A percentile compares a stretch with the other conserved stretches of the same genome.
phyloP scores from a whole-genome alignment of 2,888 invertebrate genomes.

The Linhomoeus sp. region DNA sequence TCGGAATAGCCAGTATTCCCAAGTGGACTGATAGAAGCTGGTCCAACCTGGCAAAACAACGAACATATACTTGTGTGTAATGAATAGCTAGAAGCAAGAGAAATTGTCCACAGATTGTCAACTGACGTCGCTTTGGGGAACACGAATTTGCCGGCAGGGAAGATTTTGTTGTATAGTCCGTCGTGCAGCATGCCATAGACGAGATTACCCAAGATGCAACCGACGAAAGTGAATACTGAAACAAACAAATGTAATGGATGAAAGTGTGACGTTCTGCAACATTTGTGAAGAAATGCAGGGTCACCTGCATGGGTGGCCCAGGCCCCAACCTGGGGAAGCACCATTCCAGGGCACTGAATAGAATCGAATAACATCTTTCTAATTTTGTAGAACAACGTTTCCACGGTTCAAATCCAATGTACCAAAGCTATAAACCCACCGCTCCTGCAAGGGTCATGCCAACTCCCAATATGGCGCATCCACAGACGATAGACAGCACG shows the following conservation, averaged over 20 bases:
- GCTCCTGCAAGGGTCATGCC: constrained; percentile 2
- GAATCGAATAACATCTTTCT: background rate
- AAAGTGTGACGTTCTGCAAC: too few relatives aligned
- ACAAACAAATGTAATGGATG: too few relatives aligned
- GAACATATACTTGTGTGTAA: too few relatives aligned
- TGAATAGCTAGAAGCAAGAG: too few relatives aligned
- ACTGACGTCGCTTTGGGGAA: background rate
- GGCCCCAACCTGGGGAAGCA: background rate
- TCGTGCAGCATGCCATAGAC: constrained; percentile 1
- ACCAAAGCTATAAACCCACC: background rate
- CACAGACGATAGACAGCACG: background rate
- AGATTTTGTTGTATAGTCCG: background rate
- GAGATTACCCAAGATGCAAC: background rate
- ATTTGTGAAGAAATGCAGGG: too few relatives aligned
- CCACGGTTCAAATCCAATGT: too few relatives aligned
- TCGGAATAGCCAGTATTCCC: too few relatives aligned
- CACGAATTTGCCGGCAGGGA: background rate
- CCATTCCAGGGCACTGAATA: constrained; percentile 3
- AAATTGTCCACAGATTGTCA: too few relatives aligned
- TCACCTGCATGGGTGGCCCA: background rate
- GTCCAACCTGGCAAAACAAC: too few relatives aligned
- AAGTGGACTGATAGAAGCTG: too few relatives aligned
- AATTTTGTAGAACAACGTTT: background rate
- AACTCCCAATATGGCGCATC: background rate
- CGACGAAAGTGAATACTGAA: background rate